These are phyloP conservation scores for Zele albiditarsus DNA, from an alignment of 2,888 invertebrate species.

Conservation along the genomic window DNA sequence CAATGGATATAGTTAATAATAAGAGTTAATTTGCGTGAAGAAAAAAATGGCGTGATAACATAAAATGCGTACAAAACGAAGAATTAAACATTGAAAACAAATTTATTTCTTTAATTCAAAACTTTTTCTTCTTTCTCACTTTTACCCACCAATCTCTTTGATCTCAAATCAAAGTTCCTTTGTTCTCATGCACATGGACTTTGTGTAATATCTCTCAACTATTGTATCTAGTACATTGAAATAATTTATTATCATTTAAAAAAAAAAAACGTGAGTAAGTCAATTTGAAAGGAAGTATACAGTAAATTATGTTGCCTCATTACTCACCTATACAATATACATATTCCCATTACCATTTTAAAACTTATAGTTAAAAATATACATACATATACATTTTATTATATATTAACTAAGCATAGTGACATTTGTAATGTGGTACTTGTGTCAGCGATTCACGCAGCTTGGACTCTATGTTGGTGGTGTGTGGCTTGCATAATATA, in stretches of 20 bases:
- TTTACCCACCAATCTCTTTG: neutral
- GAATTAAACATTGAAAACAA: no score
- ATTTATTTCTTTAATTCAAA: neutral
- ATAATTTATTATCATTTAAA: slow-evolving; percentile 1
- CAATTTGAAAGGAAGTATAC: slow-evolving; percentile 8
- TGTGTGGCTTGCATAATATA: slow-evolving; percentile 65
- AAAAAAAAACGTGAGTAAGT: slow-evolving; percentile 19
- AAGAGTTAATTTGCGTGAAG: no score
- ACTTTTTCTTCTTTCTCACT: neutral
- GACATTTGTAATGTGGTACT: neutral
- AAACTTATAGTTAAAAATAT: neutral
- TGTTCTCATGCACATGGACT: slow-evolving; percentile 6
- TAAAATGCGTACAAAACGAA: no score
- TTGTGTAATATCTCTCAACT: neutral
- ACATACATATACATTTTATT: neutral
- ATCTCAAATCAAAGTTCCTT: neutral
- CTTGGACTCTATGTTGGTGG: neutral
- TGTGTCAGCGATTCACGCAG: slow-evolving; percentile 14
- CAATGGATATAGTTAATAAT: no score
- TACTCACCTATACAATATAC: neutral
- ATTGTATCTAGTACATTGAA: neutral
- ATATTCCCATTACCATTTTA: neutral
- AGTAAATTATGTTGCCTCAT: neutral
- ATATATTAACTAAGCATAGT: neutral
- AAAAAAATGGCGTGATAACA: no score